These are phyloP conservation scores for Drosophila lowei DNA, from an alignment of 1,140 invertebrate genomes.

Conservation along the genomic window DNA sequence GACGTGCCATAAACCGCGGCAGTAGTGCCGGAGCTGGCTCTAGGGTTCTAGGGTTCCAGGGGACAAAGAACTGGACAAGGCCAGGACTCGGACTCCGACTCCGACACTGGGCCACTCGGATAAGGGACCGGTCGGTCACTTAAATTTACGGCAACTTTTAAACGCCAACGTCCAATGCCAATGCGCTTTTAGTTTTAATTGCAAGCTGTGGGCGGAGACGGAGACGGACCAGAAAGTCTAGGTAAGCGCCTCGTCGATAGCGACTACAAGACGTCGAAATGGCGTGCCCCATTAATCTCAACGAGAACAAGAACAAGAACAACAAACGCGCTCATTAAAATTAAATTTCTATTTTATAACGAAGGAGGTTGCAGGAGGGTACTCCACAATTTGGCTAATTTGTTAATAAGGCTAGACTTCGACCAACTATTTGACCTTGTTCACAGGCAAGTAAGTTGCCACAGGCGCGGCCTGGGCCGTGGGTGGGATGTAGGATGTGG, in stretches of 20 bases:
- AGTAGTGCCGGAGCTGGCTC: constrained; percentile 28
- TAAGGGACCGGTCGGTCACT: constrained; percentile 22
- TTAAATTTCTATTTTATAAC: constrained; percentile 74
- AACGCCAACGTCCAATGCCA: constrained; percentile 43
- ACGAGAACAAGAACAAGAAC: constrained; percentile 20
- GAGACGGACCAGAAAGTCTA: not conserved
- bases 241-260: constrained; percentile 52
- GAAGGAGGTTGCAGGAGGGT: constrained; percentile 26
- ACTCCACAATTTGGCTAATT: constrained; percentile 74
- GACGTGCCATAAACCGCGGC: constrained; percentile 62
- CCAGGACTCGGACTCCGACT: too few species aligned
- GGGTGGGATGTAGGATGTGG: constrained; percentile 51
- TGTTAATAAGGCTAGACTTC: constrained; percentile 17
- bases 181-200: constrained; percentile 78
- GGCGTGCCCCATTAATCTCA: constrained; percentile 63
- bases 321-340: constrained; percentile 53
- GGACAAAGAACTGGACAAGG: too few species aligned
- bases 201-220: constrained; percentile 8
- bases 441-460: constrained; percentile 61
- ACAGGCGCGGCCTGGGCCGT: constrained; percentile 36
- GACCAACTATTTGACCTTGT: constrained; percentile 60
- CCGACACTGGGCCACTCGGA: too few species aligned
- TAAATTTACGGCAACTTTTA: constrained; percentile 48
- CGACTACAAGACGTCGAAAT: constrained; percentile 49
- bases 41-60: too few species aligned